Base-by-base conservation (phyloP, 2,797 vertebrate species). In the Crocodylus rhombifer region DNA sequence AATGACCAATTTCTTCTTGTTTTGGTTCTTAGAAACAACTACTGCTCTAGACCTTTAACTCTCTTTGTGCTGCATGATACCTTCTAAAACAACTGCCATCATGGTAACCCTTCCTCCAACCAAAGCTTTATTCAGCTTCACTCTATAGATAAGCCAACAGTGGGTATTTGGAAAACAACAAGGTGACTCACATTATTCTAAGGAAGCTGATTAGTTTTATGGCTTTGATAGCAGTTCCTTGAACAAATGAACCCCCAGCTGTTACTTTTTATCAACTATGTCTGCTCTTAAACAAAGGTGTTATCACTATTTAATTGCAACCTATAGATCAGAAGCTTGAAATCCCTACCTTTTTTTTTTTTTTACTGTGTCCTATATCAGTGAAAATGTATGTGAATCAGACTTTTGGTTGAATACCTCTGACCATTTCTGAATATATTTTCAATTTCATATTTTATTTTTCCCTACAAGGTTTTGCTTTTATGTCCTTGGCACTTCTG, bases 221-320 rank as follows among this genome's bases (percentile, higher is more conserved):
- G 92, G 51, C 60, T 79, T 60, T 77, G 69, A 77, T 55, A 86
- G 69, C 82, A 88, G 62, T 80, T 82, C 42, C 75, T 51, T 26
- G n/a, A 91, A 51, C 0, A 65, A 93, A 84, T 26, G 88, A 91
- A 79, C 12, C 4, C 57, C 73, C 61, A 90, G 67, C 33, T 80
- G 60, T 82, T 88, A 84, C n/a, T 56, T 91, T 95, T 82, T 80
- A 82, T 85, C 86, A 92, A 42, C 56, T 80, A 5, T 86, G 96
- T 87, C 57, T 78, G 55, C 73, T 85, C 77, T 84, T 57, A 88
- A 82, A 71, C 13, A 88, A 61, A 73, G 20, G 26, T 87, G 55
- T 86, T 87, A 82, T 82, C 90, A 56, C 58, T 86, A 25, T n/a
- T 78, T 51, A 25, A 12, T 10, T 91, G 57, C 55, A 90, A 82